A percentile compares a stretch with the other conserved stretches of the same genome.
Evolutionary conservation across 2,888 invertebrate genomes (phyloP).

Genomic region (Scelioninae gen. 2): DNA sequence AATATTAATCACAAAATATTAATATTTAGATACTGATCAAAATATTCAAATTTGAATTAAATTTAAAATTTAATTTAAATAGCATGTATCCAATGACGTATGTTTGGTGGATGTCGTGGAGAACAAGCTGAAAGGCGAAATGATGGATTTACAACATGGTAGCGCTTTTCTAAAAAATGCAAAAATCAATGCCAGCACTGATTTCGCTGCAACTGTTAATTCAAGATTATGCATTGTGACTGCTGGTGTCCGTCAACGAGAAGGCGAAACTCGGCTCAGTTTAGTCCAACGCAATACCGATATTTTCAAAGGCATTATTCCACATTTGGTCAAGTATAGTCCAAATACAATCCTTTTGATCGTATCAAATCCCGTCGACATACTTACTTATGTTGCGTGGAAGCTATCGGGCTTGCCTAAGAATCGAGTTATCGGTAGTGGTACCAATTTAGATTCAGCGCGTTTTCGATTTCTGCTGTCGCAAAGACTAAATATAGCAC

Average conservation of each 20-base stretch:
- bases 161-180: slow-evolving; percentile 87
- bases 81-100: slow-evolving; percentile 88
- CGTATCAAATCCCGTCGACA: slow-evolving; percentile 95
- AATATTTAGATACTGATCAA: too few species aligned
- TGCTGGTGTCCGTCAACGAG: slow-evolving; percentile 92
- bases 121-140: slow-evolving; percentile 91
- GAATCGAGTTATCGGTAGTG: slow-evolving; percentile 92
- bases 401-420: slow-evolving; percentile 92
- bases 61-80: too few species aligned
- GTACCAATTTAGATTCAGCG: slow-evolving; percentile 94
- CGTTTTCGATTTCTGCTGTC: slow-evolving; percentile 92
- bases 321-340: slow-evolving; percentile 87
- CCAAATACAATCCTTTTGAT: slow-evolving; percentile 90
- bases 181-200: slow-evolving; percentile 85
- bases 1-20: too few species aligned
- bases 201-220: slow-evolving; percentile 86
- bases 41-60: too few species aligned
- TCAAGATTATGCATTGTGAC: slow-evolving; percentile 92
- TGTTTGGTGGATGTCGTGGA: slow-evolving; percentile 88
- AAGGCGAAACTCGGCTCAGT: slow-evolving; percentile 91
- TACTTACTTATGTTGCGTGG: slow-evolving; percentile 96
- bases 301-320: slow-evolving; percentile 90
- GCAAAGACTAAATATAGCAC: slow-evolving; percentile 86
- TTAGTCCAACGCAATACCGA: slow-evolving; percentile 94
- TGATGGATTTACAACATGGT: slow-evolving; percentile 94